These are phyloP conservation scores for Electrophaes corylata DNA, from an alignment of 2,888 invertebrate species.

Conservation along the genomic window DNA sequence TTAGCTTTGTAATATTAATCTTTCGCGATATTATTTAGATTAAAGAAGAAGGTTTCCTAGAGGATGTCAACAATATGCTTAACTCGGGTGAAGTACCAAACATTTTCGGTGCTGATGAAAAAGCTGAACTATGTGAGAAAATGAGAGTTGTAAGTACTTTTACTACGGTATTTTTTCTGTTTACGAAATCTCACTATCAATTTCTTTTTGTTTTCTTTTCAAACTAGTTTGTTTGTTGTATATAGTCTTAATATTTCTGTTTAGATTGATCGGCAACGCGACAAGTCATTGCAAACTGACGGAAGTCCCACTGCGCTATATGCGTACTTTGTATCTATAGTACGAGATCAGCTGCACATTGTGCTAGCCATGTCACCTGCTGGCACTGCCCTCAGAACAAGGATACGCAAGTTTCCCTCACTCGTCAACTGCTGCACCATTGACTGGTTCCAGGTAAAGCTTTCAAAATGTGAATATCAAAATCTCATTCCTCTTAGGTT, in stretches of 20 bases:
- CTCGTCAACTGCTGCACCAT: conserved; percentile 98
- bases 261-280: conserved; percentile 93
- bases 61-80: conserved; percentile 95
- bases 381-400: conserved; percentile 91
- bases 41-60: conserved; percentile 96
- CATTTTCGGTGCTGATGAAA: conserved; percentile 93
- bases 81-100: conserved; percentile 98
- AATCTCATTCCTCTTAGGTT: no score
- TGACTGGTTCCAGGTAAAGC: conserved; percentile 93
- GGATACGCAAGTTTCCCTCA: conserved; percentile 95
- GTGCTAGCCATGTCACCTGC: conserved; percentile 96
- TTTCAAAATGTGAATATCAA: no score
- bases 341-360: conserved; percentile 95
- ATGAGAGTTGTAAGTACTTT: conserved; percentile 86
- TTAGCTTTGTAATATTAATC: not conserved
- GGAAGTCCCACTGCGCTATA: conserved; percentile 95
- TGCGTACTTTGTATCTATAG: conserved; percentile 94
- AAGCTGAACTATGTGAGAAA: conserved; percentile 95
- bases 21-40: conserved; percentile 82
- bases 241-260: not conserved
- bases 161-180: not conserved
- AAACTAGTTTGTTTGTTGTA: no score
- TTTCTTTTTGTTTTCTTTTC: no score
- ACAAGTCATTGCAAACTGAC: conserved; percentile 95
- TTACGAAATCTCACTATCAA: not conserved